Evolutionary conservation across 2,888 invertebrate species (phyloP).

Genomic region (Eristalis tenax): DNA sequence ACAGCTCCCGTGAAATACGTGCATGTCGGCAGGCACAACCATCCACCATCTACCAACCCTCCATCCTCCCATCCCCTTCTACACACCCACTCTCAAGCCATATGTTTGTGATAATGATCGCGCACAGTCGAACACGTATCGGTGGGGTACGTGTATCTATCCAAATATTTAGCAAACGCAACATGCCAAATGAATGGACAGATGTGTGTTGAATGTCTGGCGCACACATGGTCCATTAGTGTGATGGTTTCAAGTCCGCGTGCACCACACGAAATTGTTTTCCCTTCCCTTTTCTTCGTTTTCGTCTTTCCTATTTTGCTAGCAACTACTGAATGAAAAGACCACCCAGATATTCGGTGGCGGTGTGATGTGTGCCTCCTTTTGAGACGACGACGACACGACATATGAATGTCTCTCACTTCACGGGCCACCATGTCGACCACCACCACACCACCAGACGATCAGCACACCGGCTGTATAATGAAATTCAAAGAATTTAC

Average conservation of each 20-base stretch:
- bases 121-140: neutral
- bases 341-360: slow-evolving; percentile 54
- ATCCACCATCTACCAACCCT: neutral
- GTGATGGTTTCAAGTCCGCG: slow-evolving; percentile 11
- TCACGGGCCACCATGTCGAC: slow-evolving; percentile 27
- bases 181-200: slow-evolving; percentile 27
- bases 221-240: slow-evolving; percentile 53
- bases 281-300: neutral
- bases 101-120: neutral
- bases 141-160: slow-evolving; percentile 32
- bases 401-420: neutral
- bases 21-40: neutral
- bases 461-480: neutral
- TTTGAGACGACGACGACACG: neutral
- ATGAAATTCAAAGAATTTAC: slow-evolving; percentile 33
- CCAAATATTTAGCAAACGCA: slow-evolving; percentile 65
- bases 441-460: neutral
- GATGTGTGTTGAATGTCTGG: slow-evolving; percentile 46
- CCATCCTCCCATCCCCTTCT: neutral
- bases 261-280: slow-evolving; percentile 22
- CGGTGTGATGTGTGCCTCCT: slow-evolving; percentile 13
- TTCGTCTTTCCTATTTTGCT: slow-evolving; percentile 25
- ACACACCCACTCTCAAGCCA: neutral
- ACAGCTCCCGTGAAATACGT: neutral
- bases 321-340: slow-evolving; percentile 49